phyloP scores from a whole-genome alignment of 2,888 invertebrate genomes.

The Eupithecia subfuscata region DNA sequence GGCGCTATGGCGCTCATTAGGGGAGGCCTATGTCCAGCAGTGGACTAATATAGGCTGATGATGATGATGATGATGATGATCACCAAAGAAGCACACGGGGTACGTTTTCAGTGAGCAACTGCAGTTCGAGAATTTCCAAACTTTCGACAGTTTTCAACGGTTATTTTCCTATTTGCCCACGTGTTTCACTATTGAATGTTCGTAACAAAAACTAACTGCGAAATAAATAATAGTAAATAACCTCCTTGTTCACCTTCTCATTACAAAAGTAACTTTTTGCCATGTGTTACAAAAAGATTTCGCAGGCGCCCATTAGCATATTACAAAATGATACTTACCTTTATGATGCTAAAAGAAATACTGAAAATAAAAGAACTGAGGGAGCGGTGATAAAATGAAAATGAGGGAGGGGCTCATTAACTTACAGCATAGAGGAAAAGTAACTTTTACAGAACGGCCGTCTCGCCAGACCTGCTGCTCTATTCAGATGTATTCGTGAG shows the following conservation, averaged over 20 bases:
- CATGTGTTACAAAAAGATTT: slow-evolving; percentile 14
- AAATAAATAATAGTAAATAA: not conserved
- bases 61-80: too few relatives aligned
- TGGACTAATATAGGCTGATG: too few relatives aligned
- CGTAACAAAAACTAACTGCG: not conserved
- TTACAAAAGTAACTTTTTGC: not conserved
- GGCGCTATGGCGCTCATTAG: too few relatives aligned
- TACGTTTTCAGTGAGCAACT: not conserved
- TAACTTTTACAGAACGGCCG: not conserved
- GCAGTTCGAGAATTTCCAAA: not conserved
- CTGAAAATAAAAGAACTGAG: slow-evolving; percentile 65
- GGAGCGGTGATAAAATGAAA: slow-evolving; percentile 74
- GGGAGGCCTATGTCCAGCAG: too few relatives aligned
- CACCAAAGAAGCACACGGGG: not conserved
- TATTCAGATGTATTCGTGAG: not conserved
- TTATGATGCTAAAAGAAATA: slow-evolving; percentile 64
- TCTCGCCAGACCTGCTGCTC: not conserved
- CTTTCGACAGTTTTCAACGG: too few relatives aligned
- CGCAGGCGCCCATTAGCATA: slow-evolving; percentile 54
- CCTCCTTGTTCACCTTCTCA: not conserved
- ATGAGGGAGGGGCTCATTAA: slow-evolving; percentile 77
- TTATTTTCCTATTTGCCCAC: not conserved
- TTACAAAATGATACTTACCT: slow-evolving; percentile 62
- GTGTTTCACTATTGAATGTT: not conserved
- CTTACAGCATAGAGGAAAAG: slow-evolving; percentile 48